Evolutionary conservation across 1,140 invertebrate genomes (phyloP).

Genomic region (Heliothis virescens): DNA sequence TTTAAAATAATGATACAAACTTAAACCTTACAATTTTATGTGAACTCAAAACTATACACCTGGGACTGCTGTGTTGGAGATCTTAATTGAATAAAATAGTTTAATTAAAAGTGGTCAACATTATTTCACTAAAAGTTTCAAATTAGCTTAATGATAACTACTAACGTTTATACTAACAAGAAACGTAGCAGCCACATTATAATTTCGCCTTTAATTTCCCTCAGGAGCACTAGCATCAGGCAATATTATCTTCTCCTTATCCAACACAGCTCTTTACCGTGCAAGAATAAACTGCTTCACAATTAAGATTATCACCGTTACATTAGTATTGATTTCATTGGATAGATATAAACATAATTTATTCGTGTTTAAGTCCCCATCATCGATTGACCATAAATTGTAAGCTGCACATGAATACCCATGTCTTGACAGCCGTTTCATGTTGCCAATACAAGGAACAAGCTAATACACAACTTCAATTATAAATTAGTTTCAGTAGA

Average conservation of each 20-base stretch:
- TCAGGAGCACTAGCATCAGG: neutral
- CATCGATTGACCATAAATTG: slow-evolving; percentile 37
- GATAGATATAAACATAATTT: slow-evolving; percentile 10
- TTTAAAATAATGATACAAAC: too few species aligned
- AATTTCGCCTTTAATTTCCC: neutral
- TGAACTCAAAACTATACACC: too few species aligned
- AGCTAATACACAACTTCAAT: slow-evolving; percentile 43
- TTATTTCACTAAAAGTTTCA: too few species aligned
- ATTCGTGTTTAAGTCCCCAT: slow-evolving; percentile 16
- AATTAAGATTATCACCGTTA: neutral
- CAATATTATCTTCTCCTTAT: neutral
- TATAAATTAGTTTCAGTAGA: slow-evolving; percentile 54
- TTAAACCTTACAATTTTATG: too few species aligned
- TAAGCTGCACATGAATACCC: slow-evolving; percentile 40
- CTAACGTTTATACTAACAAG: too few species aligned
- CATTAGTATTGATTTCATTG: slow-evolving; percentile 12
- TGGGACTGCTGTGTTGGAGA: too few species aligned
- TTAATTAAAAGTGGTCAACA: too few species aligned
- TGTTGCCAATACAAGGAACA: slow-evolving; percentile 46
- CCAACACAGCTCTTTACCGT: neutral
- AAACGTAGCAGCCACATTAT: neutral
- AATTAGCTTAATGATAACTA: too few species aligned
- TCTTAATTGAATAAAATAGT: too few species aligned
- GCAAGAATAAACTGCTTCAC: neutral
- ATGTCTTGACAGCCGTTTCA: slow-evolving; percentile 32